Evolutionary conservation across 2,888 invertebrate genomes (phyloP), one percentile per base, ranked within the genome.

Genomic region (Sialis fuliginosa): DNA sequence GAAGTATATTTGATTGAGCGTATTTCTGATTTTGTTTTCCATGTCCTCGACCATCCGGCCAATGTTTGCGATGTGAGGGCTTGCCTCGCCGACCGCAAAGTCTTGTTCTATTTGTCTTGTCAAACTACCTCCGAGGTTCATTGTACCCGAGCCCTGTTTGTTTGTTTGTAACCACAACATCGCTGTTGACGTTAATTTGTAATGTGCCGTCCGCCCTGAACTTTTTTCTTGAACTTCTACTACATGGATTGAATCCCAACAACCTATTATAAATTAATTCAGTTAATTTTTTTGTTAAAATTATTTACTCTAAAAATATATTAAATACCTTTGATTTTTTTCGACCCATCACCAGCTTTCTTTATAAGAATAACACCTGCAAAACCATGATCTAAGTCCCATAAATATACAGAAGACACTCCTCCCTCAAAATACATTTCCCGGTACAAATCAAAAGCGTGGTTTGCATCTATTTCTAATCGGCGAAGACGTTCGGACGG

Each of bases 391-490:
- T 98, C 97, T 64, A 98, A 74, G 60, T 99, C 98, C 98, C 98
- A 99, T 52, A 99, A 74, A 67, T 99, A 99, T 4, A 97, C 98
- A 6, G 97, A 97, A 12, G 97, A 97, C 1, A 98, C 95, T 1
- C 98, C 98, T 47, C 98, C 98, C 67, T 98, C 98, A 65, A 93
- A 98, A 65, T 98, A 99, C 85, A 97, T 89, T 67, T 97, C 97
- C 60, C 96, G 81, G 64, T 98, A 98, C 61, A 93, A 92, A 66
- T 97, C 96, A 63, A 98, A 99, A 9, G 97, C 98, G 62, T 88
- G 82, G 68, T 99, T 99, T 1, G 96, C 97, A 62, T 98, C 97
- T 50, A 97, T 78, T 72, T 99, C 98, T 56, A 99, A 68, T 65
- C 90, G 91, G 51, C 98, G 75, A 57, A 99, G 71, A 56, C 88